These are phyloP conservation scores for Scartelaos histophorus DNA, from an alignment of 2,113 vertebrate genomes.

Conservation along the genomic window DNA sequence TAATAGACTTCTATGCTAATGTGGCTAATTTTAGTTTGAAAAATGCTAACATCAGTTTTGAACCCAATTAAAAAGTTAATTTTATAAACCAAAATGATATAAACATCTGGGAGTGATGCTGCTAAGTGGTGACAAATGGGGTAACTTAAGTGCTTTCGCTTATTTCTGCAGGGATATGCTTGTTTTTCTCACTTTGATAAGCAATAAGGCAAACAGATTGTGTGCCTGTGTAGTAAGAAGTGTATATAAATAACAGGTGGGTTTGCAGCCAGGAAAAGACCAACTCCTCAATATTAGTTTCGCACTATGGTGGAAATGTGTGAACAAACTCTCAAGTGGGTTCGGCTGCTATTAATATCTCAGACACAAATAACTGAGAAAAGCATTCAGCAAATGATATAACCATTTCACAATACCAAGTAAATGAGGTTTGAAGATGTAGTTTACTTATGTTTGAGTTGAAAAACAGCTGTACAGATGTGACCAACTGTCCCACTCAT, in stretches of 20 bases:
- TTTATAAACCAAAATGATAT: background rate
- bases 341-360: conserved; percentile 38
- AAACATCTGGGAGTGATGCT: background rate
- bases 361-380: background rate
- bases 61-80: conserved; percentile 16
- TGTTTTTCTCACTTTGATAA: conserved; percentile 14
- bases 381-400: background rate
- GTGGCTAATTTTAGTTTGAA: conserved; percentile 11
- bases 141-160: background rate
- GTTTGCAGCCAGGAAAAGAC: conserved; percentile 36
- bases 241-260: conserved; percentile 62
- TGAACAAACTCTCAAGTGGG: conserved; percentile 26
- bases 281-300: conserved; percentile 48
- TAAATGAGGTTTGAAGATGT: background rate
- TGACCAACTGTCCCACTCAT: conserved; percentile 24
- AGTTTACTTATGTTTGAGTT: background rate
- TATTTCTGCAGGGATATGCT: background rate
- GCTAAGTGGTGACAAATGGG: background rate
- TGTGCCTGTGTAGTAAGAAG: conserved; percentile 30
- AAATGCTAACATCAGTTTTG: conserved; percentile 22
- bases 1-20: conserved; percentile 13
- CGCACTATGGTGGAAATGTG: conserved; percentile 47
- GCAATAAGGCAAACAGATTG: conserved; percentile 50
- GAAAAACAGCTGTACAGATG: conserved; percentile 1
- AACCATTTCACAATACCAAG: background rate